Evolutionary conservation across 2,113 vertebrate genomes (phyloP).

Genomic region (Haliaeetus leucogaster): DNA sequence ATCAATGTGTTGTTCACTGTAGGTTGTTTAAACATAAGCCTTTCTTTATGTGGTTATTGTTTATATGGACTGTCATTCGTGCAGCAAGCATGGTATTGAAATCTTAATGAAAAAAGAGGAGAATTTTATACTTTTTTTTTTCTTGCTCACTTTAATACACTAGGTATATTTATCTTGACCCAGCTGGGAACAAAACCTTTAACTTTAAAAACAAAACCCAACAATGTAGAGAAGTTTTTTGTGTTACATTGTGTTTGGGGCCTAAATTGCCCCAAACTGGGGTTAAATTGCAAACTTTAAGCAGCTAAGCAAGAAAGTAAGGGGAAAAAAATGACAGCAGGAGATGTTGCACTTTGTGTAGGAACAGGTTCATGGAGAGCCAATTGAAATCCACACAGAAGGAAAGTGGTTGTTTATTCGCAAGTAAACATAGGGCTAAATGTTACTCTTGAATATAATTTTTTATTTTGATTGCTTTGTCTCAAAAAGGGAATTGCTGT

Average conservation of each 20-base stretch:
- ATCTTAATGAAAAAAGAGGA: not conserved
- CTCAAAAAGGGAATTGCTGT: not conserved
- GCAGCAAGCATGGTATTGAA: not conserved
- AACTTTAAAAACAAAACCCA: not conserved
- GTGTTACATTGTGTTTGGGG: not conserved
- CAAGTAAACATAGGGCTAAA: not conserved
- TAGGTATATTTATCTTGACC: not conserved
- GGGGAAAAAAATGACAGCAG: not conserved
- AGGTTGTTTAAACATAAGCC: not conserved
- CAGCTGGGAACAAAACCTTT: not conserved
- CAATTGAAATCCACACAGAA: not conserved
- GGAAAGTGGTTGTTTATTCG: not conserved
- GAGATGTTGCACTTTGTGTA: not conserved
- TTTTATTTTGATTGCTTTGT: not conserved
- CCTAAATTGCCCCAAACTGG: not conserved
- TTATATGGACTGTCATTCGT: not conserved
- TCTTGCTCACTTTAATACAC: not conserved
- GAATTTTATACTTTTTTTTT: not conserved
- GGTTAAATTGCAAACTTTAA: not conserved
- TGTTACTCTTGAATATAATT: not conserved
- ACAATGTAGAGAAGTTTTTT: not conserved
- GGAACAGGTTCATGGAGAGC: not conserved
- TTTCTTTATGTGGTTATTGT: not conserved
- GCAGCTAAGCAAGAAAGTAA: not conserved
- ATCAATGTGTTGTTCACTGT: not conserved